Evolutionary conservation across 1,140 invertebrate genomes (phyloP).

Genomic region (Dendrolimus punctatus): DNA sequence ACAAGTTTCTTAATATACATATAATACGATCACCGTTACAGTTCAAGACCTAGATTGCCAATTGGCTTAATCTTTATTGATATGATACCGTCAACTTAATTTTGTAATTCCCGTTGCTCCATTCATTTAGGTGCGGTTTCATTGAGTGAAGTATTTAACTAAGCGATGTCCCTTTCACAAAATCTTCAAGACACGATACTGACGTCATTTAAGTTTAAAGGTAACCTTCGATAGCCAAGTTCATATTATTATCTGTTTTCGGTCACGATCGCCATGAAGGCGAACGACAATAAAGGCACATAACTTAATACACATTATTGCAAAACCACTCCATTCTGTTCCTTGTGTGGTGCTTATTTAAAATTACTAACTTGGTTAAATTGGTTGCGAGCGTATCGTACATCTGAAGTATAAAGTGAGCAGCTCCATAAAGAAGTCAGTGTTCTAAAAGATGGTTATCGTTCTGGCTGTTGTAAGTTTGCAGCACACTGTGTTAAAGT

Average conservation of each 20-base stretch:
- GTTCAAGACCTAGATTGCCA: no score
- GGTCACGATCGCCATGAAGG: conserved; percentile 38
- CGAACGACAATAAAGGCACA: conserved; percentile 36
- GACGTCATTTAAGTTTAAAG: conserved; percentile 13
- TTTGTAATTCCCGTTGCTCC: no score
- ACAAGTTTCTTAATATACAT: no score
- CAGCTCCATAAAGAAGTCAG: conserved; percentile 52
- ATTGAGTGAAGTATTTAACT: no score
- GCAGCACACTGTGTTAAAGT: conserved; percentile 28
- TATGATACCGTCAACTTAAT: no score
- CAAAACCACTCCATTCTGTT: conserved; percentile 21
- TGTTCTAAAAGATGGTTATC: conserved; percentile 49
- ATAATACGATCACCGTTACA: no score
- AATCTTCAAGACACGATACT: no score
- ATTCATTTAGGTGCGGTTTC: no score
- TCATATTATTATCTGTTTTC: conserved; percentile 30
- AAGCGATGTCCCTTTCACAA: no score
- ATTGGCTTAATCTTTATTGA: no score
- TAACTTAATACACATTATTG: conserved; percentile 32
- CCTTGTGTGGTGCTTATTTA: conserved; percentile 21
- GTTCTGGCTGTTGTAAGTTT: conserved; percentile 41
- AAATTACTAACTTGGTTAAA: conserved; percentile 39
- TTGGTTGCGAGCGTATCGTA: conserved; percentile 39
- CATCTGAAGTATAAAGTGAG: conserved; percentile 45
- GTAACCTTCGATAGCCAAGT: conserved; percentile 25